Evolutionary conservation across 2,888 invertebrate species (phyloP), one percentile per base, ranked within the genome.

Genomic region (Phrixothrix hirtus): DNA sequence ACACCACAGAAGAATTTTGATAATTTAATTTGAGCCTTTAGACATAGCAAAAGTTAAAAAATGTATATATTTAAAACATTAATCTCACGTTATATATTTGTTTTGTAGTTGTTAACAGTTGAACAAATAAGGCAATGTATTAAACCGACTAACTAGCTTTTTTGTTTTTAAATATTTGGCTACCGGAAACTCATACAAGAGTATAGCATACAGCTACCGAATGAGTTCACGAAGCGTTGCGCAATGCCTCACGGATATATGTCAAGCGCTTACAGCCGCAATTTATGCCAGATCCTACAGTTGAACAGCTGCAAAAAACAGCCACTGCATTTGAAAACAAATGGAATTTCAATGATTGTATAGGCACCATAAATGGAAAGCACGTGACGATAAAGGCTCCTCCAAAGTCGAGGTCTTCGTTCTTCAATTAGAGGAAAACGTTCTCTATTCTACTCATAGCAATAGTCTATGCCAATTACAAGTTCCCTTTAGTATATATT

Each of bases 371-470:
- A 11, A 11, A 31, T 31, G 9, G 12, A 31, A 31, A 31, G n/a
- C 31, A 31, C 7, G 31, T 31, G 31, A 31, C 12, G n/a, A 21
- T 21, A 21, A 21, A 21, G 21, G 21, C 21, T 21, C 21, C 21
- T 21, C 21, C 21, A 21, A 21, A 21, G 21, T 21, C 21, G 7
- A 7, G 7, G 3, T 21, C 21, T 5, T 21, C n/a, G n/a, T 21
- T 21, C 7, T 21, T 21, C 7, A 21, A 21, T 21, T 21, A 21
- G 4, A 21, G 7, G 21, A 3, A 21, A 7, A 7, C 21, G 21
- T 21, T 21, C 21, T 21, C 21, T 21, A 21, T 21, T 5, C 4
- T 21, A 21, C 21, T 21, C 21, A 21, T 21, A 3, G 21, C 21
- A 21, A 3, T 21, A 3, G 21, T 21, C 4, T 3, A 3, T 21